A percentile compares a stretch with the other conserved stretches of the same genome.
phyloP scores from a whole-genome alignment of 2,797 vertebrate species.

The Garrulus glandarius region DNA sequence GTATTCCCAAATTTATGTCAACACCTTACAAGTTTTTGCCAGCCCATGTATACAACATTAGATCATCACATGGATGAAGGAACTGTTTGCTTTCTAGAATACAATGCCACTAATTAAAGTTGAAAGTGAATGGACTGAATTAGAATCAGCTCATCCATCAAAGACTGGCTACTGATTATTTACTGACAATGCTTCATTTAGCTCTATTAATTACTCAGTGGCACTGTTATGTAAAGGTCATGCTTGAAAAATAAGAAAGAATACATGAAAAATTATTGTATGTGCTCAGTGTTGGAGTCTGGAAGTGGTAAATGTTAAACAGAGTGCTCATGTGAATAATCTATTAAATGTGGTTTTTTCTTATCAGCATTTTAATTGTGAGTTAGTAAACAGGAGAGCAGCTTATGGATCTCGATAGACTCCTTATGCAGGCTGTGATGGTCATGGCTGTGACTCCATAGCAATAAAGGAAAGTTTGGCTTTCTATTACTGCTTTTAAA shows the following conservation, averaged over 20 bases:
- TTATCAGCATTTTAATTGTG: not conserved
- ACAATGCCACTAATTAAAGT: constrained; percentile 44
- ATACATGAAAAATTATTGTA: constrained; percentile 1
- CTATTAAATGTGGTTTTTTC: not conserved
- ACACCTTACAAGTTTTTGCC: not conserved
- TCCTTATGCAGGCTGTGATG: not conserved
- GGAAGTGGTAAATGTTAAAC: not conserved
- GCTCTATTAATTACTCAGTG: constrained; percentile 41
- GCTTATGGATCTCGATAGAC: not conserved
- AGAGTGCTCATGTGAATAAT: not conserved
- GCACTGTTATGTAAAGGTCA: constrained; percentile 34
- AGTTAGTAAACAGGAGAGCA: not conserved
- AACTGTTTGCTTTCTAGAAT: constrained; percentile 26
- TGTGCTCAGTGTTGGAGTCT: not conserved
- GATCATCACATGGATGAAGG: constrained; percentile 23
- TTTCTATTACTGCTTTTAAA: not conserved
- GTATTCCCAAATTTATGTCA: constrained; percentile 3
- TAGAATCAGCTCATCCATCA: constrained; percentile 53
- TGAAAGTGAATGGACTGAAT: constrained; percentile 51
- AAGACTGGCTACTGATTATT: constrained; percentile 32
- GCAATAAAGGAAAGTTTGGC: not conserved
- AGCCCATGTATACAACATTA: not conserved
- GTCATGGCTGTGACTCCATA: not conserved
- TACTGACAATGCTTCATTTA: constrained; percentile 46
- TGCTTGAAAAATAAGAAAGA: constrained; percentile 36